phyloP scores from a whole-genome alignment of 1,140 invertebrate species.

The Pachypsylla venusta region DNA sequence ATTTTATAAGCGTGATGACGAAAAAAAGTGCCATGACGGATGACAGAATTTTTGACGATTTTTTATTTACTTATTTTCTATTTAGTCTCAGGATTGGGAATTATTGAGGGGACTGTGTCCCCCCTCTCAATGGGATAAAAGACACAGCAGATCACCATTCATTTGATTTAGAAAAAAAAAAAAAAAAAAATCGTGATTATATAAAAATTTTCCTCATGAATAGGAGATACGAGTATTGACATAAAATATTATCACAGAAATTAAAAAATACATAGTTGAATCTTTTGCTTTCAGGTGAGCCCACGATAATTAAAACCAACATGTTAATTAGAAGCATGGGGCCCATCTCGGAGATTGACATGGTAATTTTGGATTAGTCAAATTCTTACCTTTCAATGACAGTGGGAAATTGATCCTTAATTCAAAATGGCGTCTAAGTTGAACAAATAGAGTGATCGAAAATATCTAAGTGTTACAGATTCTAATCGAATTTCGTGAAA shows the following conservation, averaged over 20 bases:
- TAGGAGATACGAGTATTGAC: neutral
- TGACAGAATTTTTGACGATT: too few species aligned
- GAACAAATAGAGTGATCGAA: neutral
- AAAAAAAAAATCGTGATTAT: neutral
- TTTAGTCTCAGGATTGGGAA: too few species aligned
- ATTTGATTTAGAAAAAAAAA: neutral
- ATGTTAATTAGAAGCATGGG: constrained; percentile 89
- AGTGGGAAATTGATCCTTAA: neutral
- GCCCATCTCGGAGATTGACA: constrained; percentile 86
- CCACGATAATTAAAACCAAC: constrained; percentile 79
- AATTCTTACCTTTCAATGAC: neutral
- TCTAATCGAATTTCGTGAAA: neutral
- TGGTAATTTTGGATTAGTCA: constrained; percentile 43
- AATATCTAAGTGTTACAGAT: neutral
- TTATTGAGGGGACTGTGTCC: too few species aligned
- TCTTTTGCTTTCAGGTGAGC: constrained; percentile 45
- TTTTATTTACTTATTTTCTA: too few species aligned
- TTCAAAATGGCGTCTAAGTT: neutral
- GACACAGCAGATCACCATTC: neutral
- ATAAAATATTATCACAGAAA: neutral
- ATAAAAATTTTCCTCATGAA: neutral
- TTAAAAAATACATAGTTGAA: constrained; percentile 6
- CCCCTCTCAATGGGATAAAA: neutral
- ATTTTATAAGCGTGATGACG: too few species aligned
- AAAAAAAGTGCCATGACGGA: too few species aligned